These are phyloP conservation scores for Ruditapes philippinarum DNA, from an alignment of 1,140 invertebrate genomes.

Conservation along the genomic window DNA sequence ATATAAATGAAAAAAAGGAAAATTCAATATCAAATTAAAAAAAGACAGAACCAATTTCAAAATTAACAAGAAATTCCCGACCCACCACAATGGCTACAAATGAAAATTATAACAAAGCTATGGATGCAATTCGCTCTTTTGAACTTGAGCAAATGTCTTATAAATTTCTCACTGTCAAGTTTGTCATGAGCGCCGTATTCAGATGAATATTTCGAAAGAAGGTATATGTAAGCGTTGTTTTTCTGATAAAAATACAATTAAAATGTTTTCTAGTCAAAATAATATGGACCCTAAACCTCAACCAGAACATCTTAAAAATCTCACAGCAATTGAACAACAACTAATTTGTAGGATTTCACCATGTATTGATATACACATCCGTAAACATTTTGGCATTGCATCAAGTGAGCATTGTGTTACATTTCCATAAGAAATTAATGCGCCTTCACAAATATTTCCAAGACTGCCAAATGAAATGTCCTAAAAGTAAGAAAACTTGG, in stretches of 20 bases:
- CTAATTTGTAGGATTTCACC: slow-evolving; percentile 64
- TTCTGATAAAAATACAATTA: slow-evolving; percentile 42
- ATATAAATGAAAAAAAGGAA: slow-evolving; percentile 17
- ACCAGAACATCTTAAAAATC: slow-evolving; percentile 18
- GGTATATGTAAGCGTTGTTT: slow-evolving; percentile 30
- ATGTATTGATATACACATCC: slow-evolving; percentile 63
- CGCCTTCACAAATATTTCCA: slow-evolving; percentile 52
- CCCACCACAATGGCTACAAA: not conserved
- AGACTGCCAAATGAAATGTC: slow-evolving; percentile 47
- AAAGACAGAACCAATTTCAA: not conserved
- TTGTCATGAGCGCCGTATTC: slow-evolving; percentile 47
- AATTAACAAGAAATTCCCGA: slow-evolving; percentile 29
- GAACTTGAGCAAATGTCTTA: slow-evolving; percentile 59
- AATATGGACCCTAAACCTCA: slow-evolving; percentile 52
- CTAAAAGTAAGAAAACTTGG: slow-evolving; percentile 58
- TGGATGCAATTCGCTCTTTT: slow-evolving; percentile 58
- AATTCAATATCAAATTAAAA: slow-evolving; percentile 1
- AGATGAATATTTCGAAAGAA: slow-evolving; percentile 52
- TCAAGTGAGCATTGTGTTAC: slow-evolving; percentile 63
- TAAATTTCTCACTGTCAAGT: slow-evolving; percentile 29
- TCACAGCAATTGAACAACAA: slow-evolving; percentile 64
- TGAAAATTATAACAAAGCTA: slow-evolving; percentile 55
- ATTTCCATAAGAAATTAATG: slow-evolving; percentile 68
- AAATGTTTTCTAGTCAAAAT: slow-evolving; percentile 65
- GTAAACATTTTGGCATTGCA: slow-evolving; percentile 66